Percentiles rank a stretch among this genome's conserved stretches.
Evolutionary conservation across 2,888 invertebrate genomes (phyloP).

Genomic region (Augochlorella aurata): DNA sequence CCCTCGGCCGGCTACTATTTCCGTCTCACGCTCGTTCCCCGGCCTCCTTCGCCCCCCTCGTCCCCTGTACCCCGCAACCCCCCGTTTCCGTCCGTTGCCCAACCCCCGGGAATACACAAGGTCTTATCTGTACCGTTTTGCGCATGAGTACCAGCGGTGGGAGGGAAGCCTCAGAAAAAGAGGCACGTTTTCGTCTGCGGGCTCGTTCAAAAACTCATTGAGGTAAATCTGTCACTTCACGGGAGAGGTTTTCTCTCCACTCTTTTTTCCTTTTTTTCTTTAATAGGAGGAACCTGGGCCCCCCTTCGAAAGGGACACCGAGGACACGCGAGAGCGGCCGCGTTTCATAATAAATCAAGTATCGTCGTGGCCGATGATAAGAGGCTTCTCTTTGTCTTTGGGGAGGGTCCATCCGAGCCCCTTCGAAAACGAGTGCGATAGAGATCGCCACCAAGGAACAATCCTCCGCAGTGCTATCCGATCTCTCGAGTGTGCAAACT

Average conservation of each 20-base stretch:
- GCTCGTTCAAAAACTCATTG: conserved; percentile 59
- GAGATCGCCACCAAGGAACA: not conserved
- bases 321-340: not conserved
- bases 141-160: conserved; percentile 46
- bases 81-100: not conserved
- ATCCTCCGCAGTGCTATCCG: not conserved
- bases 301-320: not conserved
- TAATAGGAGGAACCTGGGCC: not conserved
- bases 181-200: conserved; percentile 45
- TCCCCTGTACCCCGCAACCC: not conserved
- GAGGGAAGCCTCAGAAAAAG: conserved; percentile 38
- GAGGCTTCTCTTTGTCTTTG: conserved; percentile 1
- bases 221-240: conserved; percentile 48
- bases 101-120: conserved; percentile 45
- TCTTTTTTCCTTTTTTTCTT: not conserved
- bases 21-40: conserved; percentile 28
- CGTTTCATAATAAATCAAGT: conserved; percentile 48
- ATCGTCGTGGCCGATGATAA: conserved; percentile 44
- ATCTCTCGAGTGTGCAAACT: not conserved
- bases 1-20: conserved; percentile 29
- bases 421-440: conserved; percentile 14
- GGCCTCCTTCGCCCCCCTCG: not conserved
- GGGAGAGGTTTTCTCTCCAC: conserved; percentile 31
- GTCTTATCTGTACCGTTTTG: conserved; percentile 60
- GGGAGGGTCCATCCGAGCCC: not conserved